Conservation (phyloP, 2,888 invertebrate genomes). For the Odontomyia ornata region DNA sequence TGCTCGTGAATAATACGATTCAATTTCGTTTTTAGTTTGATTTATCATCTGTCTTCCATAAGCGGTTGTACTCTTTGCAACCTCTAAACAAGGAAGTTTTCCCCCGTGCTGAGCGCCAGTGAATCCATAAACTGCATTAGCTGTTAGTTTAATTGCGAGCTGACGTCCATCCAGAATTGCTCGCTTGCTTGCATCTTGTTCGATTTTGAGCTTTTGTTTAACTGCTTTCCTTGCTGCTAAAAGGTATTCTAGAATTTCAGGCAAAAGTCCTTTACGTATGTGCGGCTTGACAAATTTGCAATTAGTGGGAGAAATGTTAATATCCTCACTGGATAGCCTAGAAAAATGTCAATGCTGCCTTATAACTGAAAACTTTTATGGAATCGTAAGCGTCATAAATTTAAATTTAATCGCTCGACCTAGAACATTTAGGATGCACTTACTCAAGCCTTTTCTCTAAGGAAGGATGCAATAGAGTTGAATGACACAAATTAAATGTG, state of each 20-base stretch:
- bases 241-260: conserved; percentile 93
- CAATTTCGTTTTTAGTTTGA: conserved; percentile 91
- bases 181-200: conserved; percentile 91
- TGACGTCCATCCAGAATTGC: conserved; percentile 97
- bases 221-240: conserved; percentile 92
- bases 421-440: too few relatives aligned
- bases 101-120: conserved; percentile 75
- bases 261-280: conserved; percentile 90
- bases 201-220: conserved; percentile 92
- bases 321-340: conserved; percentile 72
- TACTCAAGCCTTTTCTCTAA: too few relatives aligned
- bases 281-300: conserved; percentile 88
- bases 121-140: conserved; percentile 99
- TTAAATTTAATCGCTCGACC: not conserved
- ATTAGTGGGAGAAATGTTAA: conserved; percentile 89
- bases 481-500: conserved; percentile 99
- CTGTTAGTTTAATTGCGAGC: conserved; percentile 95
- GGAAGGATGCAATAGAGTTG: conserved; percentile 77
- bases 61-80: conserved; percentile 63
- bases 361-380: not conserved
- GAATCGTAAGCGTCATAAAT: not conserved
- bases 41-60: conserved; percentile 65
- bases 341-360: conserved; percentile 32
- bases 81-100: conserved; percentile 63
- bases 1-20: conserved; percentile 79